Conservation (phyloP, 2,113 vertebrate genomes). For the Ploceus nigricollis region DNA sequence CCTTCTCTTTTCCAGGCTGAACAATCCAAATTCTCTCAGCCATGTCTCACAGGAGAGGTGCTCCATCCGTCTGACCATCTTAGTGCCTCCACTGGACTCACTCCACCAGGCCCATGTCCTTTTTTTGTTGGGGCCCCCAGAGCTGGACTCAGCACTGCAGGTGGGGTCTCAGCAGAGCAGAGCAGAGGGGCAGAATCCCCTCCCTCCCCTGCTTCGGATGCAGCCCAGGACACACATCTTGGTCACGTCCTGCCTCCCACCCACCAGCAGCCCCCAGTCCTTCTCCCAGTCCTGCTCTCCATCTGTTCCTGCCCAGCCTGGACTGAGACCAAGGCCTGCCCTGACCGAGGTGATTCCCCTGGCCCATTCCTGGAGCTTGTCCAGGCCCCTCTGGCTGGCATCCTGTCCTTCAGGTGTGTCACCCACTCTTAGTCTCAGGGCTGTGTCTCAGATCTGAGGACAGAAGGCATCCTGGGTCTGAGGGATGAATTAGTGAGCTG, state of each 20-base stretch:
- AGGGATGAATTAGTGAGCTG: background rate
- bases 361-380: background rate
- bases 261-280: background rate
- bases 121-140: too few relatives aligned
- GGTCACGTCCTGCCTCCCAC: background rate
- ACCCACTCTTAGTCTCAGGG: background rate
- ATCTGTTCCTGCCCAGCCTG: background rate
- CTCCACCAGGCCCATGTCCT: background rate
- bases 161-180: background rate
- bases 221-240: rapidly evolving
- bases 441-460: background rate
- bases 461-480: background rate
- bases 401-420: background rate
- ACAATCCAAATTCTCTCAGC: background rate
- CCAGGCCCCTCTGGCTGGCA: background rate
- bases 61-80: background rate
- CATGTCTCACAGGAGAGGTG: background rate
- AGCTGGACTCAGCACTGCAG: background rate
- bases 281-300: background rate
- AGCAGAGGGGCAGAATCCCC: background rate
- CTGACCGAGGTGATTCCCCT: background rate
- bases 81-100: background rate
- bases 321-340: background rate
- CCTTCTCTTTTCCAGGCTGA: background rate
- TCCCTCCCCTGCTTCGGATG: background rate